A percentile compares a stretch with the other conserved stretches of the same genome.
phyloP scores from a whole-genome alignment of 2,888 invertebrate species.

The Pyrrhia umbra region DNA sequence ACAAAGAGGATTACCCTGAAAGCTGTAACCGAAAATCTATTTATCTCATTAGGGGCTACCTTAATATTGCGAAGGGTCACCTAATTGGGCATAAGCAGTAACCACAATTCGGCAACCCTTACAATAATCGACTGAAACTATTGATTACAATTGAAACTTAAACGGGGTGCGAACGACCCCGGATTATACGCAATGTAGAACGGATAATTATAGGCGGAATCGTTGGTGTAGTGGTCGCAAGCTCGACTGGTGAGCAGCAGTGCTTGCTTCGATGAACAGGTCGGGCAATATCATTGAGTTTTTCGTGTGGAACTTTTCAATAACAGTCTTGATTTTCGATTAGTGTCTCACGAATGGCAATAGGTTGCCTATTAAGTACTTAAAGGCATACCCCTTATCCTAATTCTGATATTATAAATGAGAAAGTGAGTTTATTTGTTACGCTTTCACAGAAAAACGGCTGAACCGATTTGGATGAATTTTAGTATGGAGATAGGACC shows the following conservation, averaged over 20 bases:
- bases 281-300: too few species aligned
- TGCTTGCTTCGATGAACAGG: not conserved
- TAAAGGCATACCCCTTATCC: too few species aligned
- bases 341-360: too few species aligned
- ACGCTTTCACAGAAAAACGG: too few species aligned
- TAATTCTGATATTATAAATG: too few species aligned
- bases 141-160: conserved; percentile 42
- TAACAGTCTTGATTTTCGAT: too few species aligned
- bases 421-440: too few species aligned
- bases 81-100: conserved; percentile 41
- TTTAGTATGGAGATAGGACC: too few species aligned
- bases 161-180: conserved; percentile 30
- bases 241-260: not conserved
- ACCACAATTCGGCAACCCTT: conserved; percentile 38
- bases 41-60: conserved; percentile 48
- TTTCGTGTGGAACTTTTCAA: too few species aligned
- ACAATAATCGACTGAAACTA: conserved; percentile 42
- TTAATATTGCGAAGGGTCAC: conserved; percentile 35
- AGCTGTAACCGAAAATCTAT: conserved; percentile 40
- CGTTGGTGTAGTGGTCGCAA: not conserved
- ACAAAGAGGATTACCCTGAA: conserved; percentile 41
- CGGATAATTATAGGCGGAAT: not conserved
- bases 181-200: conserved; percentile 14
- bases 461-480: too few species aligned
- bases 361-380: too few species aligned